A percentile compares a stretch with the other conserved stretches of the same genome.
Conservation (phyloP, 1,140 invertebrate species). For the Onthophagus taurus region DNA sequence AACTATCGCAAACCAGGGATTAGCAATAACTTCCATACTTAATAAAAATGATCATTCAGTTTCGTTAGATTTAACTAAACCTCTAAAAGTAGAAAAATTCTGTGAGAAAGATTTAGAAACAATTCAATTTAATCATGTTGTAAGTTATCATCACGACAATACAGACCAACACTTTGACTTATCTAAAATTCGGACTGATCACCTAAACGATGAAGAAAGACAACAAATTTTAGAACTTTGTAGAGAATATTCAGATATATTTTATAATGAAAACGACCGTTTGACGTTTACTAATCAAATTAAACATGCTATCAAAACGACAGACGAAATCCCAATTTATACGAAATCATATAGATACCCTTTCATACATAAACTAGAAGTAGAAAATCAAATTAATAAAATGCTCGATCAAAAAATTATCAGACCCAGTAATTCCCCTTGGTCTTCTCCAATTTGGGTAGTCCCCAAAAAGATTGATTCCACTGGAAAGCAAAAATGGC, state of each 20-base stretch:
- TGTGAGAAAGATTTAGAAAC: no score
- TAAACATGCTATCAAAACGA: constrained; percentile 14
- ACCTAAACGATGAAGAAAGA: constrained; percentile 23
- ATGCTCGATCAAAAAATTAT: constrained; percentile 25
- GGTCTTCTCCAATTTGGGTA: constrained; percentile 25
- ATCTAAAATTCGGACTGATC: constrained; percentile 15
- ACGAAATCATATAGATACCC: constrained; percentile 23
- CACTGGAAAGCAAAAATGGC: constrained; percentile 26
- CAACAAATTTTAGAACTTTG: constrained; percentile 17
- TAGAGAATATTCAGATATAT: constrained; percentile 20
- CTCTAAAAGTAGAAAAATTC: no score
- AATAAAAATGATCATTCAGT: no score
- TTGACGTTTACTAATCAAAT: constrained; percentile 19
- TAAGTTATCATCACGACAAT: no score
- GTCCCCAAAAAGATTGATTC: constrained; percentile 33
- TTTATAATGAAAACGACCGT: constrained; percentile 15
- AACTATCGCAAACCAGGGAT: no score
- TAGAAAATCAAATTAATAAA: constrained; percentile 21
- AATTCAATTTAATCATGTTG: no score
- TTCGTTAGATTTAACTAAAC: no score
- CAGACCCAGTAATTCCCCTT: constrained; percentile 24
- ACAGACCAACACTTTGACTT: no score
- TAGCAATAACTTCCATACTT: no score
- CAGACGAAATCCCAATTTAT: constrained; percentile 13
- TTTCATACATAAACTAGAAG: constrained; percentile 21